phyloP scores from a whole-genome alignment of 2,888 invertebrate species.

The Ornithoptera alexandrae region DNA sequence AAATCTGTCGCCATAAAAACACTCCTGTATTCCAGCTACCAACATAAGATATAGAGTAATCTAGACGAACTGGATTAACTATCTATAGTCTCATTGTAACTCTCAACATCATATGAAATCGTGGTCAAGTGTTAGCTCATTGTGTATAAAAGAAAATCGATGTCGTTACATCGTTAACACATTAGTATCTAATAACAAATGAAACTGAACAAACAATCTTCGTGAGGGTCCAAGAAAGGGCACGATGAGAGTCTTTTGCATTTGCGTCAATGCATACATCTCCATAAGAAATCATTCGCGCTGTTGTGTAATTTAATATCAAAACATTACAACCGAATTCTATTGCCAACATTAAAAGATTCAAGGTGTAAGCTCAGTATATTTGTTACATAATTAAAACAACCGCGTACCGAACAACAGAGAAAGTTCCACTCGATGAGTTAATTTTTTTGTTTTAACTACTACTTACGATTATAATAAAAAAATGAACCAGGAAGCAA shows the following conservation, averaged over 20 bases:
- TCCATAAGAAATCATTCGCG: not conserved
- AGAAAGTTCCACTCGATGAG: conserved; percentile 27
- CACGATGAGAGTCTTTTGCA: too few relatives aligned
- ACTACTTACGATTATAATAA: conserved; percentile 46
- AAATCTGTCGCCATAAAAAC: too few relatives aligned
- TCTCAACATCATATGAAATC: too few relatives aligned
- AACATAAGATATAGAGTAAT: too few relatives aligned
- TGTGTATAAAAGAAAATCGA: too few relatives aligned
- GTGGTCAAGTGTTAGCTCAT: too few relatives aligned
- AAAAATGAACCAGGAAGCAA: conserved; percentile 59
- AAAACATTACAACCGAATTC: not conserved
- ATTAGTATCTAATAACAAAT: not conserved
- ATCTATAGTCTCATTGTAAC: too few relatives aligned
- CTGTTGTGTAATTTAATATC: not conserved
- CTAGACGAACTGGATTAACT: too few relatives aligned
- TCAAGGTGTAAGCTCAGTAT: not conserved
- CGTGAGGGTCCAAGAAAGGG: too few relatives aligned
- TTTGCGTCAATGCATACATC: not conserved
- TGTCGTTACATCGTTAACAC: not conserved
- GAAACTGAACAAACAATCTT: conserved; percentile 1
- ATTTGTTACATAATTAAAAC: not conserved
- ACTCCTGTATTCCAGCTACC: too few relatives aligned
- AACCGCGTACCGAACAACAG: not conserved
- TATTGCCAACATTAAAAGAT: not conserved
- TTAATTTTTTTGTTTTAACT: conserved; percentile 31